Base-by-base conservation (phyloP, 2,888 invertebrate genomes). In the Conchocele bisecta region DNA sequence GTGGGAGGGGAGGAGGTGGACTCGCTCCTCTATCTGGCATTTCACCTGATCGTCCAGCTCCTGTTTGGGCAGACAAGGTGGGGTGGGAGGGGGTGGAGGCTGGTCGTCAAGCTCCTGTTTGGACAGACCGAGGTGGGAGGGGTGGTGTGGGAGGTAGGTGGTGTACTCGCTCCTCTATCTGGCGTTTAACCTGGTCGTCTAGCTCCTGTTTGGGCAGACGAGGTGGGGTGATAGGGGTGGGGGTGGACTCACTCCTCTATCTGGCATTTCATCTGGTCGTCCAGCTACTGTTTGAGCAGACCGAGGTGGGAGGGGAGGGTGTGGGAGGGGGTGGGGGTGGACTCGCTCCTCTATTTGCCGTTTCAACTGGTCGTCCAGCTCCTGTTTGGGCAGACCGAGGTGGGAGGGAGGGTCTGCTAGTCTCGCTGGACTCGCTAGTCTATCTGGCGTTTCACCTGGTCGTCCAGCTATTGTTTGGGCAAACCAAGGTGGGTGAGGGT, bases 161-260 rank as follows among this genome's bases (percentile, higher is more conserved):
- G n/a, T n/a, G n/a, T n/a, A 82, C 88, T 82, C 79, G 89, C 89
- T 88, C 88, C 35, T 88, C 81, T 29, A 86, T 58, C 35, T 88
- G 88, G 70, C 84, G 81, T 44, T 83, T 83, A 73, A 86, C 83
- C 58, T 89, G 87, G 22, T 85, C 85, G 54, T 88, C 83, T n/a
- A 88, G 66, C 58, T 88, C 88, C 42, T 85, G 82, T 28, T 82
- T 70, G 6, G 88, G 85, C 42, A 89, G 63, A 17, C 88, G n/a
- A n/a, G n/a, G n/a, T n/a, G n/a, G n/a, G n/a, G n/a, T n/a, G n/a
- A n/a, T n/a, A n/a, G n/a, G n/a, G n/a, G n/a, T n/a, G n/a, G n/a
- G n/a, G n/a, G n/a, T n/a, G n/a, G n/a, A 82, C 88, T 82, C 79
- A 89, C 89, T 88, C 88, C 35, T 88, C 81, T 29, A 86, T 58